Evolutionary conservation across 1,140 invertebrate genomes (phyloP).

Genomic region (Neotoxoptera formosana): DNA sequence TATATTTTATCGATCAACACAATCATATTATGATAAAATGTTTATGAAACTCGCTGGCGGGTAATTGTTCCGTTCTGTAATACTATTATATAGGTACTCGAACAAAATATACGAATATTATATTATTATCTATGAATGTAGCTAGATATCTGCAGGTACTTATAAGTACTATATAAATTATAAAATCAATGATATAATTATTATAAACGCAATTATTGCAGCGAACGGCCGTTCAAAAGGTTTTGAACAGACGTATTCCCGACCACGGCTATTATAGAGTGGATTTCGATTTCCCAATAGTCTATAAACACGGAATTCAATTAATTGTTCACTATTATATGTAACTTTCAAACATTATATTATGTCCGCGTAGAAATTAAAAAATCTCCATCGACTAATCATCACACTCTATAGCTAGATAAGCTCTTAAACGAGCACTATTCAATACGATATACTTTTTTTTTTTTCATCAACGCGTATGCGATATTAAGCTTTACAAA

Average conservation of each 20-base stretch:
- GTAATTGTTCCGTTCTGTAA: not conserved
- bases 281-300: not conserved
- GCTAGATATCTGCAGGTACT: not conserved
- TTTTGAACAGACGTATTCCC: not conserved
- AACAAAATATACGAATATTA: not conserved
- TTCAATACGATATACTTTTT: not conserved
- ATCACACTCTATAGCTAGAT: not conserved
- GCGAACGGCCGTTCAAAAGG: not conserved
- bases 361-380: not conserved
- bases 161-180: no score
- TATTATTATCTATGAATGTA: not conserved
- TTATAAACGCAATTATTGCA: not conserved
- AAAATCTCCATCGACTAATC: not conserved
- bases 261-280: not conserved
- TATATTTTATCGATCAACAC: not conserved
- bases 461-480: not conserved
- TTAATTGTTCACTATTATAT: not conserved
- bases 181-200: not conserved
- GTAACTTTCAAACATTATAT: not conserved
- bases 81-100: not conserved
- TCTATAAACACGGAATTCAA: not conserved
- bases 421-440: not conserved
- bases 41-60: not conserved
- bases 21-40: not conserved
- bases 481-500: not conserved